phyloP scores from a whole-genome alignment of 1,140 invertebrate species.

The Phenacoccus solenopsis region DNA sequence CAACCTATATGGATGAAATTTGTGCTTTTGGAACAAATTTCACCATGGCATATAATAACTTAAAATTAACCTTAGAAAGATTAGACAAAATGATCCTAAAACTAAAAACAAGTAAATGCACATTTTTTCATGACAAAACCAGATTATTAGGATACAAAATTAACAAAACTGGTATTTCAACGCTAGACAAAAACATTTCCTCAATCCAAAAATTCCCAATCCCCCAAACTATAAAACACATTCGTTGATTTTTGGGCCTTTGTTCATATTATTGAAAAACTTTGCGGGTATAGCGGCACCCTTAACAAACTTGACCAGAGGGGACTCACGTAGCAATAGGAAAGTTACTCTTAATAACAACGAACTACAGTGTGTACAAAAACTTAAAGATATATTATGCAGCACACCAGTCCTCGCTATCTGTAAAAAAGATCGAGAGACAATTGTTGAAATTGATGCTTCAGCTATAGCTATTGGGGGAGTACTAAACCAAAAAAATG shows the following conservation, averaged over 20 bases:
- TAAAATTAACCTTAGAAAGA: not conserved
- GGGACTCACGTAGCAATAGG: too few relatives aligned
- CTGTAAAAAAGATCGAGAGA: too few relatives aligned
- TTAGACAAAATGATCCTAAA: not conserved
- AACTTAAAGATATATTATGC: too few relatives aligned
- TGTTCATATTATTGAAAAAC: not conserved
- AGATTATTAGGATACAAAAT: not conserved
- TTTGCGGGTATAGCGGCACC: not conserved
- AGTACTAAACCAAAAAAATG: too few relatives aligned
- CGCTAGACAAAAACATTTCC: not conserved
- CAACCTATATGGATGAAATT: not conserved
- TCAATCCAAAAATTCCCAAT: not conserved
- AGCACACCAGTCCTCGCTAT: too few relatives aligned
- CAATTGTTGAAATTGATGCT: too few relatives aligned
- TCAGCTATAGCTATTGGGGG: too few relatives aligned
- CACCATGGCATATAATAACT: not conserved
- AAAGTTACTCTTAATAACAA: too few relatives aligned
- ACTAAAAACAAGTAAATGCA: not conserved
- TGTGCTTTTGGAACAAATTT: not conserved
- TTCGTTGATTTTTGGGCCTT: not conserved
- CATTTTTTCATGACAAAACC: not conserved
- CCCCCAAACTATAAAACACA: not conserved
- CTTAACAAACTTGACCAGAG: too few relatives aligned
- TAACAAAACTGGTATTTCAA: not conserved
- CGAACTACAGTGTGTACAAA: too few relatives aligned